These are phyloP conservation scores for Drosophila bocki DNA, from an alignment of 1,140 invertebrate species.

Conservation along the genomic window DNA sequence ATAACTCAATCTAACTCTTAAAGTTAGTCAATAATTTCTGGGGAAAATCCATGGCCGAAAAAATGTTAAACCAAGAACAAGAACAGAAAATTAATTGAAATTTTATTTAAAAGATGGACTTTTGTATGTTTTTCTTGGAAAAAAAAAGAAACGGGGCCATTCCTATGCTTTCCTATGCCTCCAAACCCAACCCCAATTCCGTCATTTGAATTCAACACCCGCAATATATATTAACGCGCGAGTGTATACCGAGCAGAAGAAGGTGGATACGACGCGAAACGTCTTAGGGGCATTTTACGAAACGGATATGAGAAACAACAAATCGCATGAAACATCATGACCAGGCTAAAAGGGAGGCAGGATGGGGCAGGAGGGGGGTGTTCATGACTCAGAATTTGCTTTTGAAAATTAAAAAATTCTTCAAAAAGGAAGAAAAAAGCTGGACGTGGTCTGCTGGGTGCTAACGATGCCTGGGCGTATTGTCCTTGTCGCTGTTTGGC, in stretches of 20 bases:
- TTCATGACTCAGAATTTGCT: conserved; percentile 74
- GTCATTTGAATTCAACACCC: conserved; percentile 37
- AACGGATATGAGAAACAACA: conserved; percentile 81
- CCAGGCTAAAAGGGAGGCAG: conserved; percentile 33
- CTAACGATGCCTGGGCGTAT: conserved; percentile 67
- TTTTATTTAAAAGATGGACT: conserved; percentile 59
- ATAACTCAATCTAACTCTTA: background rate
- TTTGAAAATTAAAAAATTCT: conserved; percentile 83
- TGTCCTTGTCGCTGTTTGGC: conserved; percentile 42
- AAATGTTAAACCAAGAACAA: background rate
- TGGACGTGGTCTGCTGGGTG: conserved; percentile 70
- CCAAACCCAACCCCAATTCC: background rate
- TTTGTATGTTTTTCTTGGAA: conserved; percentile 66
- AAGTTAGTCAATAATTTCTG: background rate
- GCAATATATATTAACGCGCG: conserved; percentile 53
- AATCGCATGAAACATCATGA: conserved; percentile 63
- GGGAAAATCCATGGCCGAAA: background rate
- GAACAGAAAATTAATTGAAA: conserved; percentile 64
- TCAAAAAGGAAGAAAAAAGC: conserved; percentile 51
- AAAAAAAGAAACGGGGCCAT: conserved; percentile 12
- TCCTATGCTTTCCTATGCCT: conserved; percentile 3
- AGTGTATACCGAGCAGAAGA: too few relatives aligned
- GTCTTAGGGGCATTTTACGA: conserved; percentile 76
- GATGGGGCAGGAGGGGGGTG: too few relatives aligned
- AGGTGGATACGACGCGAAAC: conserved; percentile 23